phyloP scores from a whole-genome alignment of 1,140 invertebrate genomes.

The Ridgeia piscesae region DNA sequence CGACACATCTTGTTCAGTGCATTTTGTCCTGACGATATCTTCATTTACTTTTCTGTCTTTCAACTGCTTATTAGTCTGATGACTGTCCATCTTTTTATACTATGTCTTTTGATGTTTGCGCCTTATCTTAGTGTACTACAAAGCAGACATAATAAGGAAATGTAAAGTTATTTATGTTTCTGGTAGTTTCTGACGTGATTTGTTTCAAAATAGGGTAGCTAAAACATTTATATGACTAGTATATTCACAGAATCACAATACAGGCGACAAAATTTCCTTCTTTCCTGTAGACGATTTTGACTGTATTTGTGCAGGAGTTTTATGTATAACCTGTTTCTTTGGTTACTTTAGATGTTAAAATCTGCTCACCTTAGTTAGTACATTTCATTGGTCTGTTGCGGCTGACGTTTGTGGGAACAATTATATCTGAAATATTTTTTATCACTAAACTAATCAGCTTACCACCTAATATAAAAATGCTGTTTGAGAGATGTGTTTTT shows the following conservation, averaged over 20 bases:
- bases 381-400: background rate
- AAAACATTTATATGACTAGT: background rate
- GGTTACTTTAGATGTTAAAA: background rate
- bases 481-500: background rate
- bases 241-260: background rate
- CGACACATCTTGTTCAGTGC: no score
- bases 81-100: background rate
- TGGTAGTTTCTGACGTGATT: background rate
- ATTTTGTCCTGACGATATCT: background rate
- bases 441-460: background rate
- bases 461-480: background rate
- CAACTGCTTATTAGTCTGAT: background rate
- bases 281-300: no score
- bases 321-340: no score
- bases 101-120: background rate
- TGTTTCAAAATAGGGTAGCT: background rate
- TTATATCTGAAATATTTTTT: background rate
- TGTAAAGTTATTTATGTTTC: background rate
- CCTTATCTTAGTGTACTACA: background rate
- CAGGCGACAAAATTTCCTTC: no score
- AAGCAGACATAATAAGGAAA: background rate
- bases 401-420: no score
- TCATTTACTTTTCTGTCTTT: background rate
- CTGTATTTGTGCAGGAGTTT: no score
- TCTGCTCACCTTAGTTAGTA: background rate